These are phyloP conservation scores for Morelia viridis DNA, from an alignment of 2,797 vertebrate species.

Conservation along the genomic window DNA sequence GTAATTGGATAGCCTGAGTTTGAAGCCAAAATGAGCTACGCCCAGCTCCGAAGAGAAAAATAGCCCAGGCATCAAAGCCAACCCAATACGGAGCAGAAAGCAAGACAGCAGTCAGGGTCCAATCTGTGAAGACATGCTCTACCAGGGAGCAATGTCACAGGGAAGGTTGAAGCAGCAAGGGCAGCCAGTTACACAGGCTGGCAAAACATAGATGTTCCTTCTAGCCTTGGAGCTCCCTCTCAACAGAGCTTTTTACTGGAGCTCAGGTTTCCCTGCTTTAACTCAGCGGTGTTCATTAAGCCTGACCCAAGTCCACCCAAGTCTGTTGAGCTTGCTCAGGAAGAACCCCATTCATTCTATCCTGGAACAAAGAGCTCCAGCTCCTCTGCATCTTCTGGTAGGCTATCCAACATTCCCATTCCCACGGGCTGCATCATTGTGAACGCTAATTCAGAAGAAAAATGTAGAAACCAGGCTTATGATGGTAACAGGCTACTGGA, in stretches of 20 bases:
- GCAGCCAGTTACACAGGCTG: not conserved
- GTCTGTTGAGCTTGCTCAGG: not conserved
- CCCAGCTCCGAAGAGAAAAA: not conserved
- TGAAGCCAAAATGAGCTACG: not conserved
- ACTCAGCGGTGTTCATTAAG: not conserved
- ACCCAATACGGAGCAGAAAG: not conserved
- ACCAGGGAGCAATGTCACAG: not conserved
- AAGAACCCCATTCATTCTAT: no score
- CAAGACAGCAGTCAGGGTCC: not conserved
- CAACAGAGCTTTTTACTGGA: no score
- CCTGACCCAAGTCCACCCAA: no score
- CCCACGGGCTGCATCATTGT: no score
- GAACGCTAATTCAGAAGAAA: no score
- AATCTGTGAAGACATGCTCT: not conserved
- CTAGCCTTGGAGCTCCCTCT: not conserved
- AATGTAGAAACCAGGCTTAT: no score
- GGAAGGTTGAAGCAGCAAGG: not conserved
- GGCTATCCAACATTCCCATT: no score
- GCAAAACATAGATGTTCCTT: not conserved
- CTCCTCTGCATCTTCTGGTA: no score
- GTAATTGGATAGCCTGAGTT: not conserved
- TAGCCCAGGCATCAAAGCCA: no score
- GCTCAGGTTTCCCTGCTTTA: not conserved
- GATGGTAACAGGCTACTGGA: no score
- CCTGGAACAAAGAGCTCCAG: not conserved